Base-by-base conservation (phyloP, 2,888 invertebrate genomes). In the Dromius quadrimaculatus region DNA sequence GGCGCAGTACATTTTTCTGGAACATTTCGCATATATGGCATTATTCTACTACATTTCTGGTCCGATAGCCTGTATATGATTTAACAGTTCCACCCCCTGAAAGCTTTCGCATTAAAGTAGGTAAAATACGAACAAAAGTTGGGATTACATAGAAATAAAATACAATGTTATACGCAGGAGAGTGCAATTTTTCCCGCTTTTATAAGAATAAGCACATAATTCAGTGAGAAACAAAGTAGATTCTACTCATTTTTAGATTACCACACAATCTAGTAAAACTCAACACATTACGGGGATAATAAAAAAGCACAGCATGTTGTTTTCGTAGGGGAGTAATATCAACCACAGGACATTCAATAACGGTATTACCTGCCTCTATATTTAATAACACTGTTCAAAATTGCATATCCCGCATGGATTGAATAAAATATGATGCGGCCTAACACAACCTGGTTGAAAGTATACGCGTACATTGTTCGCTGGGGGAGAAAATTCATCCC, bases 331-430 rank as follows among this genome's bases (percentile, higher is more conserved):
- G 19, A 22, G 3, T 32, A 6, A 32, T 4, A 32, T 6, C 17
- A 34, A 15, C 1, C 15, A n/a, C 17, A 34, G 57, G 57, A 57
- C 57, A 57, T 57, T 32, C 34, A 34, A 57, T 57, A 57, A 57
- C 13, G 34, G 19, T 57, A 57, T 32, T 57, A 32, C 34, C 32
- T 34, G 32, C 3, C 15, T 32, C 34, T 32, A 28, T 32, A 57
- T 57, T 57, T 57, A 57, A 57, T 57, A 57, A 34, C 57, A 34
- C 34, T 57, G 57, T 57, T 57, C 34, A 57, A 57, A 57, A 57
- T 57, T 57, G 34, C 57, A 57, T 57, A 57, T 57, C 57, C 57
- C 32, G 28, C 4, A 34, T 2, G 32, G 17, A 3, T 17, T 57
- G 57, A 32, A 57, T 57, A 57, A 57, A 34, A 57, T 32, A 57